phyloP scores from a whole-genome alignment of 2,888 invertebrate species.

The Lasioglossum zephyrum region DNA sequence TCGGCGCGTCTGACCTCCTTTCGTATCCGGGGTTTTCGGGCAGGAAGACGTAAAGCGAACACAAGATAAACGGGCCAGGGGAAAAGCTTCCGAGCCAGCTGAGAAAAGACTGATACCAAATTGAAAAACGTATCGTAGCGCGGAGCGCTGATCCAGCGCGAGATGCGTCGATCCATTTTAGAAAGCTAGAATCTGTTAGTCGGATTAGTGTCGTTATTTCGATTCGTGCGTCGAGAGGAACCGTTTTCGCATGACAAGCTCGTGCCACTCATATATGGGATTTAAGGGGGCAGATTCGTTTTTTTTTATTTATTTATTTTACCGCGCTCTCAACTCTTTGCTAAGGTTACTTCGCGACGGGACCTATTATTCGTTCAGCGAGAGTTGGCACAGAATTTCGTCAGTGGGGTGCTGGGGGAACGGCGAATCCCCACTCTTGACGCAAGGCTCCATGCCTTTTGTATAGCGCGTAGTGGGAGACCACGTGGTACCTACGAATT shows the following conservation, averaged over 20 bases:
- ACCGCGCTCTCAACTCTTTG: too few species aligned
- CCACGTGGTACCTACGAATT: too few species aligned
- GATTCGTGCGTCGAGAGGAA: not conserved
- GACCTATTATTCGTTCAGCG: too few species aligned
- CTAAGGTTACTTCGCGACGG: too few species aligned
- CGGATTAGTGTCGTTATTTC: not conserved
- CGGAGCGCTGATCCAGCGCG: not conserved
- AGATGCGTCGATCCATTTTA: not conserved
- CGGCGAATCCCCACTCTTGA: too few species aligned
- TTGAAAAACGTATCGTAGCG: not conserved
- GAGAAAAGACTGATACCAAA: slow-evolving; percentile 9
- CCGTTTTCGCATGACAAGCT: not conserved
- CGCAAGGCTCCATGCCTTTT: too few species aligned
- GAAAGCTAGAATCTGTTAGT: not conserved
- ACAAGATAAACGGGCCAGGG: slow-evolving; percentile 2
- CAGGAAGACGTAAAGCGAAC: not conserved
- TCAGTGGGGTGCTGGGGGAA: too few species aligned
- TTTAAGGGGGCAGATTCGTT: not conserved
- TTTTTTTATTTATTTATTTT: too few species aligned
- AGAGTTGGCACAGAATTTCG: too few species aligned
- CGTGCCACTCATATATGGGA: not conserved
- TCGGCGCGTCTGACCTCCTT: slow-evolving; percentile 4
- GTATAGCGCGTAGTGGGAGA: too few species aligned
- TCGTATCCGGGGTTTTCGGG: not conserved
- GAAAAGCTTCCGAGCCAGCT: not conserved